These are phyloP conservation scores for Neotragus moschatus DNA, from an alignment of 2,113 vertebrate species.

Conservation along the genomic window DNA sequence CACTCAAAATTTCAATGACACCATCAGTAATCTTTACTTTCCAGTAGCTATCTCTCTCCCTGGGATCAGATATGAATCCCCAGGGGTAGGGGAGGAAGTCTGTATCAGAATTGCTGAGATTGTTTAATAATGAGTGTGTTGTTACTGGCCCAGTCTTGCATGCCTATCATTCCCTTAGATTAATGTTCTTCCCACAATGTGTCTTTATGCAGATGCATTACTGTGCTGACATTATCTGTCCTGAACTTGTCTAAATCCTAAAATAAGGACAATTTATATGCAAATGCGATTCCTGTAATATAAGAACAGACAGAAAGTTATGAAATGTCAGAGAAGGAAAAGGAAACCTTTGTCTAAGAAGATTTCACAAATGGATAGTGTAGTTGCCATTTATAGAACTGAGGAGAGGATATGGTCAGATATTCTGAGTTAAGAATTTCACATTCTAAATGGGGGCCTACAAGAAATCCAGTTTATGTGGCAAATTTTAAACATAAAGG, in stretches of 20 bases:
- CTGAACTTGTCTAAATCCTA: neutral
- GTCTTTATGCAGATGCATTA: neutral
- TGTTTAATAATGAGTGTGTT: neutral
- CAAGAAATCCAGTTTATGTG: neutral
- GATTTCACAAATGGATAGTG: neutral
- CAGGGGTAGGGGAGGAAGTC: neutral
- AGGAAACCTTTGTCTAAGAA: neutral
- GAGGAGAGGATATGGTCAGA: neutral
- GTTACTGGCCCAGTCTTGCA: neutral
- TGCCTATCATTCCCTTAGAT: neutral
- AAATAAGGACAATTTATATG: neutral
- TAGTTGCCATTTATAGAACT: neutral
- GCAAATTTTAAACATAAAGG: neutral
- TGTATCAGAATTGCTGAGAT: neutral
- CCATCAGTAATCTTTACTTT: neutral
- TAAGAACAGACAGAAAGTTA: neutral
- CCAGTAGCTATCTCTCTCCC: neutral
- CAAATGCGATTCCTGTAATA: neutral
- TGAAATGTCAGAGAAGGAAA: neutral
- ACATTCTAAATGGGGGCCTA: neutral
- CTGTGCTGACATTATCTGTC: neutral
- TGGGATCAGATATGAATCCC: neutral
- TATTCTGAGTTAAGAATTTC: neutral
- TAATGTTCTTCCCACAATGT: neutral
- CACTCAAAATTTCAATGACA: neutral